Conservation (phyloP, 2,113 vertebrate genomes). For the Megaceryle torquata region DNA sequence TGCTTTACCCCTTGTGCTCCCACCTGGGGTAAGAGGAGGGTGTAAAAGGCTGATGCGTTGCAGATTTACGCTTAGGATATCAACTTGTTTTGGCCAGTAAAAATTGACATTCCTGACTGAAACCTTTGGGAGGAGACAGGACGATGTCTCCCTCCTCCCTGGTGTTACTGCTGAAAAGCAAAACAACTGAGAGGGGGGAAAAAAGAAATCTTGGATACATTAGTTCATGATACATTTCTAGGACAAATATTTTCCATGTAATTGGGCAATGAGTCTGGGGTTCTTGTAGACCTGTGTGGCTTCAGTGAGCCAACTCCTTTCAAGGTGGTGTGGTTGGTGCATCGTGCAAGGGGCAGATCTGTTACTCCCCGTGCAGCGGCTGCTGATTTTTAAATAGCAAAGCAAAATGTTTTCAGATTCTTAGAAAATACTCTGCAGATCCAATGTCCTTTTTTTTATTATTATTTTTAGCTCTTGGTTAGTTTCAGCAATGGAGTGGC, state of each 20-base stretch:
- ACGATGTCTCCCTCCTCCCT: background rate
- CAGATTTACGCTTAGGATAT: no score
- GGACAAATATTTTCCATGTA: background rate
- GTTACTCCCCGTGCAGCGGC: background rate
- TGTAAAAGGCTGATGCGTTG: background rate
- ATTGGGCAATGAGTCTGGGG: background rate
- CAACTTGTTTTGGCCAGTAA: background rate
- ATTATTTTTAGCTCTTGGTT: background rate
- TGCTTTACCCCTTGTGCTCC: background rate
- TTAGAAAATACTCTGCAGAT: background rate
- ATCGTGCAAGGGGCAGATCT: background rate
- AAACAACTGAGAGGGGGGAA: background rate
- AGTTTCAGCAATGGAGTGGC: background rate
- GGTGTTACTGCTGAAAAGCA: background rate
- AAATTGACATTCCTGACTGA: background rate
- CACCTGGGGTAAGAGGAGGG: background rate
- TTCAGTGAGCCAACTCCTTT: background rate
- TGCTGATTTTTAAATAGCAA: background rate
- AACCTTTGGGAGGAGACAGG: background rate
- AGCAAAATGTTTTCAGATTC: background rate
- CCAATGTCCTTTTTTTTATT: background rate
- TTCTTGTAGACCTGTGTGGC: background rate
- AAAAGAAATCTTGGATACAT: background rate
- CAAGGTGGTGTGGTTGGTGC: background rate
- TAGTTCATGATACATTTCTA: background rate